These are phyloP conservation scores for Latrodectus geometricus DNA, from an alignment of 1,140 invertebrate species.

Conservation along the genomic window DNA sequence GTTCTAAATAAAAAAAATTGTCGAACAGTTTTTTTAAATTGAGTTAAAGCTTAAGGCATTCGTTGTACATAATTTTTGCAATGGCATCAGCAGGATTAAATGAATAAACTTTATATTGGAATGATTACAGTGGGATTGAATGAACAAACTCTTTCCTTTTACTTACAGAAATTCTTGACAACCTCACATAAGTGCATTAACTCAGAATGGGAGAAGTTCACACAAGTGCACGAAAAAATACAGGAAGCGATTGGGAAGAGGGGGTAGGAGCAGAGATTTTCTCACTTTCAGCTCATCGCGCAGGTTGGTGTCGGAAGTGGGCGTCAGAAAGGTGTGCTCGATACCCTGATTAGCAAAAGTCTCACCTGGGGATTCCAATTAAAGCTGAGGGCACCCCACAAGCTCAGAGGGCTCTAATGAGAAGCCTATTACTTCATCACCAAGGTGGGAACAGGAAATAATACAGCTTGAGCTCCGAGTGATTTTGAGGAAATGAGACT, in stretches of 20 bases:
- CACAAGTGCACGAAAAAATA: background rate
- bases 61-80: no score
- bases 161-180: background rate
- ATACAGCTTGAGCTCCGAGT: background rate
- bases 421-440: conserved; percentile 43
- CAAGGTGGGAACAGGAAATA: conserved; percentile 33
- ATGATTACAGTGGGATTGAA: conserved; percentile 6
- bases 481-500: conserved; percentile 20
- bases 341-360: conserved; percentile 32
- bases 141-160: conserved; percentile 5
- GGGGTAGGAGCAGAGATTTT: background rate
- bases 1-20: no score
- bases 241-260: conserved; percentile 1
- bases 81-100: no score
- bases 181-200: background rate
- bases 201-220: background rate
- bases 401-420: conserved; percentile 21
- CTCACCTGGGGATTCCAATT: conserved; percentile 39
- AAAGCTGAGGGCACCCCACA: conserved; percentile 12
- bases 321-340: conserved; percentile 17
- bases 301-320: conserved; percentile 24
- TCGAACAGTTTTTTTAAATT: no score
- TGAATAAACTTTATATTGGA: no score
- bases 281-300: conserved; percentile 5
- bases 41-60: no score